A percentile compares a stretch with the other conserved stretches of the same genome.
These are phyloP conservation scores for Macaca fascicularis DNA, from an alignment of 2,113 vertebrate genomes.

Conservation along the genomic window DNA sequence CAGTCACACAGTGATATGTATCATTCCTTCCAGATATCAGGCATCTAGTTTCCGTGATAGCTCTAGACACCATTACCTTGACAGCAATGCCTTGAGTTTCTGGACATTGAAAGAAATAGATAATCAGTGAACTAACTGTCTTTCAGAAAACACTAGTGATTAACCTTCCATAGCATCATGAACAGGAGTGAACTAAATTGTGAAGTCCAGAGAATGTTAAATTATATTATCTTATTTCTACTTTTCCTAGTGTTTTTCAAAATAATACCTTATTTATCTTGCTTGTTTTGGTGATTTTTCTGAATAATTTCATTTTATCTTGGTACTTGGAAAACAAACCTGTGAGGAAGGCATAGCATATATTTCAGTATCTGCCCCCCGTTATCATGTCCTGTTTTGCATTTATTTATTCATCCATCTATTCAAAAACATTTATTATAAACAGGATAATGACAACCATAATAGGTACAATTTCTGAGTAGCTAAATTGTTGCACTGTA, in stretches of 20 bases:
- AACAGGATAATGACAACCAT: not conserved
- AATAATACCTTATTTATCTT: not conserved
- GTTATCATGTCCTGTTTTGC: not conserved
- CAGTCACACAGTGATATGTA: not conserved
- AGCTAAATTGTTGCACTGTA: not conserved
- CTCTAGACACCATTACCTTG: not conserved
- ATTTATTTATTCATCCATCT: not conserved
- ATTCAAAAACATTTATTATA: constrained; percentile 17
- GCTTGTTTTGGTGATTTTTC: not conserved
- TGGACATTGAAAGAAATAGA: not conserved
- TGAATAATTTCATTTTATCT: not conserved
- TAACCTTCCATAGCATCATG: not conserved
- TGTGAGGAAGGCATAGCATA: not conserved
- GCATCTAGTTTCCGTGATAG: not conserved
- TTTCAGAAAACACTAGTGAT: not conserved
- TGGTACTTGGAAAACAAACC: not conserved
- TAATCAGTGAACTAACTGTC: not conserved
- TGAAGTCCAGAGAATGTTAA: not conserved
- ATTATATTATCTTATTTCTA: not conserved
- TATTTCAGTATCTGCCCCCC: not conserved
- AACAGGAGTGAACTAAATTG: not conserved
- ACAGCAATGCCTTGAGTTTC: not conserved
- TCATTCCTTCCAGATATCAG: not conserved
- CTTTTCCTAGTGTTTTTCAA: not conserved
- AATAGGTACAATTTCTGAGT: not conserved